Evolutionary conservation across 2,888 invertebrate genomes (phyloP).

Genomic region (Cactoblastis cactorum): DNA sequence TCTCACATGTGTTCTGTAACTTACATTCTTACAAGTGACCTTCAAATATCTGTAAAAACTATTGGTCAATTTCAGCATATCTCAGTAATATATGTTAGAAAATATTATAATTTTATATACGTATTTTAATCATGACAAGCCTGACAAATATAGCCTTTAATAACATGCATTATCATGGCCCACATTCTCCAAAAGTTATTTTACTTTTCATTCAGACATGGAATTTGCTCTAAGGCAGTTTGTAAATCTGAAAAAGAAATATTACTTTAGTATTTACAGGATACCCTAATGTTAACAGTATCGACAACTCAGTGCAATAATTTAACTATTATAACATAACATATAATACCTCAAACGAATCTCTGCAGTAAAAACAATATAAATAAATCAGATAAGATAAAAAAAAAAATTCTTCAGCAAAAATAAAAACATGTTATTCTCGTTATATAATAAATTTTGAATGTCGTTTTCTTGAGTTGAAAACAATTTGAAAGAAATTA

Average conservation of each 20-base stretch:
- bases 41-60: conserved; percentile 70
- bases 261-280: conserved; percentile 12
- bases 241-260: conserved; percentile 56
- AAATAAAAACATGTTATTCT: conserved; percentile 11
- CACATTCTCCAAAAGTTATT: conserved; percentile 11
- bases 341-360: too few species aligned
- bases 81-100: conserved; percentile 47
- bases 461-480: conserved; percentile 13
- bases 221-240: conserved; percentile 57
- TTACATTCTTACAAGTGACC: conserved; percentile 50
- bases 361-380: too few species aligned
- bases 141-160: conserved; percentile 26
- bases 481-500: conserved; percentile 22
- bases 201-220: conserved; percentile 44
- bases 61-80: conserved; percentile 72
- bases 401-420: not conserved
- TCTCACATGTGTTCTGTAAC: conserved; percentile 45
- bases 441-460: conserved; percentile 23
- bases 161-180: conserved; percentile 40
- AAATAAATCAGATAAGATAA: not conserved
- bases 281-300: not conserved
- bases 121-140: conserved; percentile 42
- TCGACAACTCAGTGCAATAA: not conserved
- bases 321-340: not conserved
- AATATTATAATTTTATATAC: conserved; percentile 29